Conservation (phyloP, 2,113 vertebrate species). For the Acinonyx jubatus region DNA sequence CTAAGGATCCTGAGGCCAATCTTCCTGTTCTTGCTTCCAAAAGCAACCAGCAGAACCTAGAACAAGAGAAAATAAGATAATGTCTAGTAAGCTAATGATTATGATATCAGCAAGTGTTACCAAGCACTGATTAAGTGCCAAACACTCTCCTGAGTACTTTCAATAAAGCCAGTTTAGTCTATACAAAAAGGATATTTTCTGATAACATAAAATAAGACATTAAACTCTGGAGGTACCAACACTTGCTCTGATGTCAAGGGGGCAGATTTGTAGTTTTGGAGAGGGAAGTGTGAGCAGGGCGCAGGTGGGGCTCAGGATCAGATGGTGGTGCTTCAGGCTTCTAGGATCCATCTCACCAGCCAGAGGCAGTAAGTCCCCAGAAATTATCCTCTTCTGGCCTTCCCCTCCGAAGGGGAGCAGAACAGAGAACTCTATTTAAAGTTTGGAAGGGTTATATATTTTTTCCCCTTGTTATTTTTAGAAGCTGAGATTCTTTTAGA, state of each 20-base stretch:
- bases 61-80: not conserved
- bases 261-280: not conserved
- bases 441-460: not conserved
- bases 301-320: not conserved
- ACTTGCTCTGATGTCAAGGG: not conserved
- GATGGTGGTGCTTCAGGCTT: not conserved
- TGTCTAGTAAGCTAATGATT: not conserved
- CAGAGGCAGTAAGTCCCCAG: not conserved
- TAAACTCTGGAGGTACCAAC: not conserved
- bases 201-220: not conserved
- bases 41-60: not conserved
- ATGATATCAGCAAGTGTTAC: not conserved
- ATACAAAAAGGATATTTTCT: not conserved
- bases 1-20: not conserved
- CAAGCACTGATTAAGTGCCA: not conserved
- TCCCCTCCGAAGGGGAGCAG: not conserved
- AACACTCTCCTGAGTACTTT: not conserved
- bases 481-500: conserved; percentile 48
- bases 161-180: not conserved
- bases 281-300: not conserved
- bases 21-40: not conserved
- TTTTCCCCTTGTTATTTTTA: conserved; percentile 60
- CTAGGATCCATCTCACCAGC: not conserved
- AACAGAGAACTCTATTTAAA: conserved; percentile 7
- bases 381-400: not conserved